Conservation (phyloP, 2,113 vertebrate genomes). For the Hippolais icterina region DNA sequence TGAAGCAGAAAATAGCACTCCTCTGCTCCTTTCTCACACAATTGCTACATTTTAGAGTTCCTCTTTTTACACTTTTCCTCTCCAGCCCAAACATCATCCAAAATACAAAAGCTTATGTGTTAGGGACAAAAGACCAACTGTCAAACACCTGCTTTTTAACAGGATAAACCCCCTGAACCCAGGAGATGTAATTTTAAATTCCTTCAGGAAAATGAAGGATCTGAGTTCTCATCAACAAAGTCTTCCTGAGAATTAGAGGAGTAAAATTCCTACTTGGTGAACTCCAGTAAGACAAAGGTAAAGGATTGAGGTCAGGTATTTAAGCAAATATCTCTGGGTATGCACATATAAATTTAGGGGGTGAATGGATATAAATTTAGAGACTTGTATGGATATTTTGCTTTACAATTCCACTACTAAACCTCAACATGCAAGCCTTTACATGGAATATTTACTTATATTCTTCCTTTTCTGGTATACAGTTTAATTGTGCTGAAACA, state of each 20-base stretch:
- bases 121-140: not conserved
- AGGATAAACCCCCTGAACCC: not conserved
- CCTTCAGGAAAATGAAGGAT: not conserved
- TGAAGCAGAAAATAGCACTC: not conserved
- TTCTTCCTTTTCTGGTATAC: not conserved
- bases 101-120: not conserved
- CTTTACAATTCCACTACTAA: not conserved
- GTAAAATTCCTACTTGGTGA: not conserved
- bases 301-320: not conserved
- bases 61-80: not conserved
- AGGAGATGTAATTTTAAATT: not conserved
- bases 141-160: not conserved
- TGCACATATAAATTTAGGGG: not conserved
- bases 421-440: rapidly evolving
- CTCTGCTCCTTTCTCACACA: not conserved
- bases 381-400: not conserved
- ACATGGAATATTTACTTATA: not conserved
- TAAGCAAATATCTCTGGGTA: not conserved
- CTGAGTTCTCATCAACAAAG: not conserved
- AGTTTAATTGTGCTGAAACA: not conserved
- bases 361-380: not conserved
- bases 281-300: not conserved
- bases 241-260: not conserved
- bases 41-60: not conserved
- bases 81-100: not conserved